phyloP scores from a whole-genome alignment of 2,888 invertebrate genomes.

The Apotomis turbidana region DNA sequence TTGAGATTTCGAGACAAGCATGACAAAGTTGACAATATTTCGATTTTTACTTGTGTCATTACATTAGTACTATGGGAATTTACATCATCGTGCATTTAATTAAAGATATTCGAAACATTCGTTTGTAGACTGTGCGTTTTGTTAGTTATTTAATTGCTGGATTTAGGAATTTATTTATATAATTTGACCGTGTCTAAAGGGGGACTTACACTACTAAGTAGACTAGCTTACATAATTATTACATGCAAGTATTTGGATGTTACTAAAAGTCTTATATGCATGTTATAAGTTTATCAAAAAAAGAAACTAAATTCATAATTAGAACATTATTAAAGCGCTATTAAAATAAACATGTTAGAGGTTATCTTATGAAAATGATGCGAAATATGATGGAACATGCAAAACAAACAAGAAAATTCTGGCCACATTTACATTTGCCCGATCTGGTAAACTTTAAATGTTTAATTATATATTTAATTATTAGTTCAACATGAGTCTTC shows the following conservation, averaged over 20 bases:
- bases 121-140: neutral
- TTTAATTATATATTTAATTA: too few relatives aligned
- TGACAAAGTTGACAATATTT: too few relatives aligned
- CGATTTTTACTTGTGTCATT: too few relatives aligned
- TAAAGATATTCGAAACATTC: too few relatives aligned
- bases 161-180: neutral
- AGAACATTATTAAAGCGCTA: conserved; percentile 9
- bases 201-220: neutral
- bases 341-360: neutral
- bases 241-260: neutral
- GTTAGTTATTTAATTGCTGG: neutral
- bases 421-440: neutral
- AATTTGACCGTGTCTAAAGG: neutral
- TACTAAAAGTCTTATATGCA: neutral
- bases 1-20: too few relatives aligned
- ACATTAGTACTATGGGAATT: too few relatives aligned
- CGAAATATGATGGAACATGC: conserved; percentile 26
- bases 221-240: too few relatives aligned
- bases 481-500: too few relatives aligned
- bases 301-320: neutral
- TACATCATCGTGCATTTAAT: too few relatives aligned
- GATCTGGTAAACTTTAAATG: neutral
- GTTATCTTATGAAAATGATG: conserved; percentile 30
- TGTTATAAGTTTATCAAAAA: neutral
- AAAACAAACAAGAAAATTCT: neutral